Evolutionary conservation across 2,113 vertebrate species (phyloP), one percentile per base, ranked within the genome.

Genomic region (Pseudorasbora parva): DNA sequence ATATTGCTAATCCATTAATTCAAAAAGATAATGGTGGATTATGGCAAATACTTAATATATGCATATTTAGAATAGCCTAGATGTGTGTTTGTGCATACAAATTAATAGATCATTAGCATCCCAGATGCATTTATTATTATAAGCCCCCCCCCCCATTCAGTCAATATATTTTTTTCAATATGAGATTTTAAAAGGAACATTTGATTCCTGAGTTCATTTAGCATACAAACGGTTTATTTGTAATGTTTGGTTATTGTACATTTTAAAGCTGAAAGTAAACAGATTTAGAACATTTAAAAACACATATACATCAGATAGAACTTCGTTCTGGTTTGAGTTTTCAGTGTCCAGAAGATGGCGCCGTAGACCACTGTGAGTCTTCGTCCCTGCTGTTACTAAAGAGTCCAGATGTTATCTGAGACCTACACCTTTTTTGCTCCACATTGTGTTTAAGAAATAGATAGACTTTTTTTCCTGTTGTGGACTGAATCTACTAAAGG

Each of bases 341-440:
- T 66, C 4, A 23, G 12, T 78, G 60, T 66, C 82, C 82, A 71
- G 62, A 47, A 59, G 82, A 47, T 78, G 60, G 64, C n/a, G 62
- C 75, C 49, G n/a, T 71, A 15, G 27, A 8, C 30, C 75, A 81
- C 11, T 15, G 10, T n/a, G 74, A 71, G 68, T 25, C 23, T 5
- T 47, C 11, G n/a, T 10, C 21, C 41, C 69, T 54, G 12, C 25
- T 51, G 7, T 30, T 74, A 19, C 45, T 17, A 51, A 74, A 74
- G 2, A 74, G 10, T 25, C 21, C 8, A 25, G 41, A 72, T 47
- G 21, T 25, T 8, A 8, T 72, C n/a, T 45, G 21, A 47, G n/a
- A 72, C n/a, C n/a, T 6, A 47, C 69, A 45, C 12, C 1, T 25
- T 47, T 45, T 43, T 47, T 69, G 43, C n/a, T n/a, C 6, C 41